These are phyloP conservation scores for Zygaena filipendulae DNA, from an alignment of 2,888 invertebrate genomes.

Conservation along the genomic window DNA sequence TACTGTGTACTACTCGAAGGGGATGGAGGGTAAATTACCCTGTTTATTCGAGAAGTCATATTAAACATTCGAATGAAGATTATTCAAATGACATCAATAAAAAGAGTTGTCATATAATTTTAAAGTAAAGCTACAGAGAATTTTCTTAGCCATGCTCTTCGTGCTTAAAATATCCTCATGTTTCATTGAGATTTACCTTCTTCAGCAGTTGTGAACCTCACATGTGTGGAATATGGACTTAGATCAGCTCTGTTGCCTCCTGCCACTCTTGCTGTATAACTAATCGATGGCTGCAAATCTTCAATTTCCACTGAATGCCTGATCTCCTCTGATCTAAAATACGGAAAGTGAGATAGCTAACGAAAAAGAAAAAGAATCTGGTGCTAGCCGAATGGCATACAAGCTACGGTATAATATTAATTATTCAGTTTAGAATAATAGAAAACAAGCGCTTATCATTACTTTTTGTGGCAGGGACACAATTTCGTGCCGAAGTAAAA, in stretches of 20 bases:
- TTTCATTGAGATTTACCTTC: constrained; percentile 35
- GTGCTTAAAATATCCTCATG: neutral
- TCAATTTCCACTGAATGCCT: constrained; percentile 48
- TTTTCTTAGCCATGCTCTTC: neutral
- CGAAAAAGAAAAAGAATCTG: constrained; percentile 1
- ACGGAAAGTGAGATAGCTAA: constrained; percentile 1
- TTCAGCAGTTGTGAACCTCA: constrained; percentile 55
- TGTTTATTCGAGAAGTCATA: too few relatives aligned
- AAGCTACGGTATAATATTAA: too few relatives aligned
- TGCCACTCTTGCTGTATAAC: constrained; percentile 51
- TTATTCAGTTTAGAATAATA: too few relatives aligned
- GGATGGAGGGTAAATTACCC: too few relatives aligned
- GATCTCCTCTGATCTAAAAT: constrained; percentile 40
- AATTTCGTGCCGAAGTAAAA: too few relatives aligned
- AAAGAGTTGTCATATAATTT: neutral
- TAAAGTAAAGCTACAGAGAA: neutral
- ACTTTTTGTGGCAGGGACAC: too few relatives aligned
- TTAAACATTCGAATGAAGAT: too few relatives aligned
- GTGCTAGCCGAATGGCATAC: too few relatives aligned
- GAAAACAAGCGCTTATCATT: too few relatives aligned
- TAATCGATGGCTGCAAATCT: constrained; percentile 48
- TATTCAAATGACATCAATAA: too few relatives aligned
- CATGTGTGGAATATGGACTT: constrained; percentile 48
- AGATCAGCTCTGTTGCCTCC: constrained; percentile 57
- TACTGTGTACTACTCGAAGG: too few relatives aligned